Evolutionary conservation across 2,113 vertebrate species (phyloP).

Genomic region (Chauna torquata): DNA sequence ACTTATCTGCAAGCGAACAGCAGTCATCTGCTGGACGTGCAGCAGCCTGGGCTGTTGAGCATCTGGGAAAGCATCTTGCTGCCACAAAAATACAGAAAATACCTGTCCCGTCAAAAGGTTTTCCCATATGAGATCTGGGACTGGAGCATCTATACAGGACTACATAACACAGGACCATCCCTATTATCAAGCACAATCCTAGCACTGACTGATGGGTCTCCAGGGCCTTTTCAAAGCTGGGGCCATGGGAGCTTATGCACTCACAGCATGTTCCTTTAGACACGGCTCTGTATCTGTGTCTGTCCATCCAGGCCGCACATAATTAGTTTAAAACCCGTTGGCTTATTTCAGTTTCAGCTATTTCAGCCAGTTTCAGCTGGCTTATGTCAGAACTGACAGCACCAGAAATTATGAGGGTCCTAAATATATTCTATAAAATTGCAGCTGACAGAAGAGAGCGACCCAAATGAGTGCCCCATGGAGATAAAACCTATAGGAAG

Average conservation of each 20-base stretch:
- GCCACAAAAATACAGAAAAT: background rate
- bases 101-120: background rate
- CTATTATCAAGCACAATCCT: background rate
- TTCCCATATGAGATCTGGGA: background rate
- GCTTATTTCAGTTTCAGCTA: background rate
- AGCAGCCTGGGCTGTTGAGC: background rate
- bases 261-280: background rate
- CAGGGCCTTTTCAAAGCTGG: background rate
- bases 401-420: background rate
- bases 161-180: background rate
- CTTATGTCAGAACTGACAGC: background rate
- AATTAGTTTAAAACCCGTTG: background rate
- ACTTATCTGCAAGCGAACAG: conserved; percentile 53
- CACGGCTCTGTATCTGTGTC: background rate
- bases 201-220: background rate
- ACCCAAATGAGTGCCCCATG: background rate
- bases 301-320: background rate
- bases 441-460: background rate
- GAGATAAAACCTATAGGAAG: background rate
- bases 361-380: background rate
- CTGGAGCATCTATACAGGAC: background rate
- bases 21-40: background rate
- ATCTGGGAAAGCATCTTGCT: background rate
- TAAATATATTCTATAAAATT: background rate
- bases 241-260: background rate